Conservation (phyloP, 2,888 invertebrate genomes). For the Hoplodrina blanda region DNA sequence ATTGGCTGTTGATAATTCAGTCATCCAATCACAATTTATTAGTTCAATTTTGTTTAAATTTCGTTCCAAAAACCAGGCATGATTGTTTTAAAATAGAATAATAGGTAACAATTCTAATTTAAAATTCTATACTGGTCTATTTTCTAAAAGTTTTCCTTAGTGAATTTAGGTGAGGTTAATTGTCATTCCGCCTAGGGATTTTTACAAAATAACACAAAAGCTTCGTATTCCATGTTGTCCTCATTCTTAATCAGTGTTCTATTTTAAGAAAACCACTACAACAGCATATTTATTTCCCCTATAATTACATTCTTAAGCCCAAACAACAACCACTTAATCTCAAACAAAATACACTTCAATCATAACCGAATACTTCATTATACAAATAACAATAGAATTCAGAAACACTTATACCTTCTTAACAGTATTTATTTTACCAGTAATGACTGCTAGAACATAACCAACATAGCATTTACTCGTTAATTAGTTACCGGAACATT, state of each 20-base stretch:
- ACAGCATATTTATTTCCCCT: neutral
- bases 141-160: too few species aligned
- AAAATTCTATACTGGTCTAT: too few species aligned
- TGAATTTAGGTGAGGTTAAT: too few species aligned
- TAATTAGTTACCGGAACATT: slow-evolving; percentile 61
- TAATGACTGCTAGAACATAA: slow-evolving; percentile 36
- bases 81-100: too few species aligned
- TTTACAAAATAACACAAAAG: neutral
- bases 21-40: too few species aligned
- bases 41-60: too few species aligned
- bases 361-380: slow-evolving; percentile 23
- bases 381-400: slow-evolving; percentile 20
- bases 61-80: too few species aligned
- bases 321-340: neutral
- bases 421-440: slow-evolving; percentile 42
- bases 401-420: slow-evolving; percentile 23
- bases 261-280: neutral
- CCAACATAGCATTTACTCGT: slow-evolving; percentile 55
- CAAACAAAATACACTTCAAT: slow-evolving; percentile 27
- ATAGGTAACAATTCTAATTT: too few species aligned
- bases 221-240: neutral
- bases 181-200: neutral
- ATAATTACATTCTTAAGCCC: neutral
- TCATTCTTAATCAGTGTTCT: neutral
- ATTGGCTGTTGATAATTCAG: too few species aligned